A percentile compares a stretch with the other conserved stretches of the same genome.
These are phyloP conservation scores for Ganaspis brasiliensis DNA, from an alignment of 2,888 invertebrate species.

Conservation along the genomic window DNA sequence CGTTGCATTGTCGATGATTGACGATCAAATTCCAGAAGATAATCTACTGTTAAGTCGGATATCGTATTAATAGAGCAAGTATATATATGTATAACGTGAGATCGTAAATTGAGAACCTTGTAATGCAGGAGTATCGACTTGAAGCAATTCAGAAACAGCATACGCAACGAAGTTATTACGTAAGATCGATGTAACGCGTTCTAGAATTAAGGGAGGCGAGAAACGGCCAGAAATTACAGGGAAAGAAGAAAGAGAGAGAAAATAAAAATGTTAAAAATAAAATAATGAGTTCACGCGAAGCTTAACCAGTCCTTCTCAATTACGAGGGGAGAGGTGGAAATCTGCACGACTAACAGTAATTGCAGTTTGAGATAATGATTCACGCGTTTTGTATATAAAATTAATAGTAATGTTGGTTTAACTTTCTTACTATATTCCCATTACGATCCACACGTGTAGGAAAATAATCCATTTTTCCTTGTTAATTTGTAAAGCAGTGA, in stretches of 20 bases:
- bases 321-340: slow-evolving; percentile 22
- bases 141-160: slow-evolving; percentile 45
- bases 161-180: slow-evolving; percentile 58
- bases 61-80: slow-evolving; percentile 65
- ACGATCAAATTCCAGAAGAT: slow-evolving; percentile 63
- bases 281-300: slow-evolving; percentile 62
- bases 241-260: slow-evolving; percentile 14
- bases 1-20: slow-evolving; percentile 26
- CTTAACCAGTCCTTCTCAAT: slow-evolving; percentile 41
- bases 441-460: not conserved
- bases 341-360: slow-evolving; percentile 35
- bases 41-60: slow-evolving; percentile 58
- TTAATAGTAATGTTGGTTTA: slow-evolving; percentile 13
- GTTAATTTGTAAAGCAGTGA: not conserved
- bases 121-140: slow-evolving; percentile 24
- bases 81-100: slow-evolving; percentile 57
- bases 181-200: slow-evolving; percentile 55
- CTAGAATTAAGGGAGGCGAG: slow-evolving; percentile 39
- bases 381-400: slow-evolving; percentile 25
- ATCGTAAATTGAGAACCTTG: slow-evolving; percentile 62
- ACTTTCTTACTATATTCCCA: slow-evolving; percentile 2
- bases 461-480: not conserved
- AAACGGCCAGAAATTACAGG: slow-evolving; percentile 42
- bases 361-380: slow-evolving; percentile 36
- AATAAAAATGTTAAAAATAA: slow-evolving; percentile 43